A percentile compares a stretch with the other conserved stretches of the same genome.
Conservation (phyloP, 2,113 vertebrate species). For the Pithys albifrons region DNA sequence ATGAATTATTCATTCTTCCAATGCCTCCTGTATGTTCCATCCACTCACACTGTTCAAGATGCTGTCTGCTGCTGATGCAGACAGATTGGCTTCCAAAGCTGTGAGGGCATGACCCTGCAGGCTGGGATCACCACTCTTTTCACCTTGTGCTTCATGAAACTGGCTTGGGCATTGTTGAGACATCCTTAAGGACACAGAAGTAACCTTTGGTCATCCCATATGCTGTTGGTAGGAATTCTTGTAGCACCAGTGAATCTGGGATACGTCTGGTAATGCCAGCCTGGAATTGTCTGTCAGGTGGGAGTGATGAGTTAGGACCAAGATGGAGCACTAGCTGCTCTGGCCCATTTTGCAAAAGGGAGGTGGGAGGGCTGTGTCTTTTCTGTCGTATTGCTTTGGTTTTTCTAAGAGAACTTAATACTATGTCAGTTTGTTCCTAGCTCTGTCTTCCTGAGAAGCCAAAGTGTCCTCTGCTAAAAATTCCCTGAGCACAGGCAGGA, state of each 20-base stretch:
- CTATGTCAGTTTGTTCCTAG: background rate
- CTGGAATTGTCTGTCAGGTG: background rate
- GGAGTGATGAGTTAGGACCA: background rate
- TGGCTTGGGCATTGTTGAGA: background rate
- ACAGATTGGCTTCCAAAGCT: constrained; percentile 14
- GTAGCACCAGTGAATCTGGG: background rate
- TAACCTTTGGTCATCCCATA: background rate
- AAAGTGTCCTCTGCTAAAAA: background rate
- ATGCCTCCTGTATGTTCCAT: constrained; percentile 30
- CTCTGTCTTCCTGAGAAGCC: background rate
- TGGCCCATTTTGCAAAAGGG: background rate
- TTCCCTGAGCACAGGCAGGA: background rate
- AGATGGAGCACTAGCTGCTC: background rate
- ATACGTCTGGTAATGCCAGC: background rate
- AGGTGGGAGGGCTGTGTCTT: background rate
- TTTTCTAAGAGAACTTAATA: background rate
- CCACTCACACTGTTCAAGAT: background rate
- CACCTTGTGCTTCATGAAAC: background rate
- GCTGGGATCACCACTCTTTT: background rate
- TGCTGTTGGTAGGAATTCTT: background rate
- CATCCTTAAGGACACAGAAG: background rate
- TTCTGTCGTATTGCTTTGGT: background rate
- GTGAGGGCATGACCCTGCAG: background rate
- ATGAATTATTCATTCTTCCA: constrained; percentile 56
- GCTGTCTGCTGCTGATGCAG: constrained; percentile 10